Conservation (phyloP, 2,113 vertebrate genomes). For the Poeciliopsis prolifica region DNA sequence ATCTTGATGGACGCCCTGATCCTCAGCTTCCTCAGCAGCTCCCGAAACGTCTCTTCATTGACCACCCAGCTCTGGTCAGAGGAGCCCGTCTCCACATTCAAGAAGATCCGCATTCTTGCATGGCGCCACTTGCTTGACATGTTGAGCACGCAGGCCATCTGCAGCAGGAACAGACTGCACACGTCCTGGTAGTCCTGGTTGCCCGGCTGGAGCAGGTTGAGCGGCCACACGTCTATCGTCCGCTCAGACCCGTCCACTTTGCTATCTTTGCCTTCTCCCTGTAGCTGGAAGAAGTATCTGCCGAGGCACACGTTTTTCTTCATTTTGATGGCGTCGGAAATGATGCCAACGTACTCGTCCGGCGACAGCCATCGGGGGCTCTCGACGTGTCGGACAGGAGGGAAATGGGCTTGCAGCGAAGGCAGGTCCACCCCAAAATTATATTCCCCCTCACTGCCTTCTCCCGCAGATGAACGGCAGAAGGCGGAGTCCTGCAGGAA, state of each 20-base stretch:
- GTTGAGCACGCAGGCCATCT: conserved; percentile 93
- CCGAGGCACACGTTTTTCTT: conserved; percentile 90
- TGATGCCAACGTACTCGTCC: conserved; percentile 87
- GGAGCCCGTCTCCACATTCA: conserved; percentile 84
- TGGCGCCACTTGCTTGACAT: conserved; percentile 90
- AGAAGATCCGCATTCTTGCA: conserved; percentile 87
- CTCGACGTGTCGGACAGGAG: conserved; percentile 83
- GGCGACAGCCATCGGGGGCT: conserved; percentile 81
- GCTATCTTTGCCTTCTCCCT: conserved; percentile 67
- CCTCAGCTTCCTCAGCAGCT: conserved; percentile 85
- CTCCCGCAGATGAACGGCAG: conserved; percentile 59
- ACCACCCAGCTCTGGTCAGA: conserved; percentile 84
- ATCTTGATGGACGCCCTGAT: conserved; percentile 88
- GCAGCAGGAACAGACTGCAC: conserved; percentile 90
- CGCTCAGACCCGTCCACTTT: conserved; percentile 63
- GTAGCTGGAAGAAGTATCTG: conserved; percentile 82
- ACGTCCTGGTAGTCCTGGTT: conserved; percentile 83
- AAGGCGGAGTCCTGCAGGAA: conserved; percentile 88
- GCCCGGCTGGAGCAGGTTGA: conserved; percentile 85
- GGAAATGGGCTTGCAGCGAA: conserved; percentile 87
- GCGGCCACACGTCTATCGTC: conserved; percentile 90
- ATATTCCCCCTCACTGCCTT: conserved; percentile 70
- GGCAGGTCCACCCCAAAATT: conserved; percentile 85
- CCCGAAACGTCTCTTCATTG: conserved; percentile 85
- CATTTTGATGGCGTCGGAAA: conserved; percentile 91